Percentiles rank a stretch among this genome's conserved stretches.
Conservation (phyloP, 2,113 vertebrate species). For the Peucedramus taeniatus region DNA sequence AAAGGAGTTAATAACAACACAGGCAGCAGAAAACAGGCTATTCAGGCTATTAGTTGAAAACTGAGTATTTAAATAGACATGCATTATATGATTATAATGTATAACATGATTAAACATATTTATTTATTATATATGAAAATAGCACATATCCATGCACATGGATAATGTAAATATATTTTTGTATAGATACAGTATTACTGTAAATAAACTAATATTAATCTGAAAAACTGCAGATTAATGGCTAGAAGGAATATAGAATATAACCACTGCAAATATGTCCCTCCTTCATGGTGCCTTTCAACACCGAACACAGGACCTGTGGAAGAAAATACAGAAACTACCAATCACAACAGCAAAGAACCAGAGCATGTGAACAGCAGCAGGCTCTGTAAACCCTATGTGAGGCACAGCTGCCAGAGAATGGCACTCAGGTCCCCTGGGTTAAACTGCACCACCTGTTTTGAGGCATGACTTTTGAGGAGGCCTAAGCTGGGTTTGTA, state of each 20-base stretch:
- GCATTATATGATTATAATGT: not conserved
- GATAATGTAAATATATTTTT: not conserved
- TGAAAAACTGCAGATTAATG: not conserved
- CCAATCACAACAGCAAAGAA: not conserved
- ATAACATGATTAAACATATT: not conserved
- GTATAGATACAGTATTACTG: not conserved
- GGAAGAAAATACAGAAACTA: not conserved
- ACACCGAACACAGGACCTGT: not conserved
- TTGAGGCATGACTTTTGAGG: not conserved
- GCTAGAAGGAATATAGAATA: not conserved
- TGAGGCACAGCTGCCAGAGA: not conserved
- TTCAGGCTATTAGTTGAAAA: not conserved
- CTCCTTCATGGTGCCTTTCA: not conserved
- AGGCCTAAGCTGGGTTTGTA: accelerated
- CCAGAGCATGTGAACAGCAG: not conserved
- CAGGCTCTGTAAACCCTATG: not conserved
- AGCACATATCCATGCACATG: not conserved
- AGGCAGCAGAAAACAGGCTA: not conserved
- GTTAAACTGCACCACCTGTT: not conserved
- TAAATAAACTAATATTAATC: not conserved
- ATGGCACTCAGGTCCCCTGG: not conserved
- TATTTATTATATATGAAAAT: not conserved
- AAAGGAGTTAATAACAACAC: not conserved
- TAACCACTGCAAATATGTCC: not conserved
- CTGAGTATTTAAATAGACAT: not conserved